phyloP scores from a whole-genome alignment of 2,888 invertebrate species.

The Lasioglossum zephyrum region DNA sequence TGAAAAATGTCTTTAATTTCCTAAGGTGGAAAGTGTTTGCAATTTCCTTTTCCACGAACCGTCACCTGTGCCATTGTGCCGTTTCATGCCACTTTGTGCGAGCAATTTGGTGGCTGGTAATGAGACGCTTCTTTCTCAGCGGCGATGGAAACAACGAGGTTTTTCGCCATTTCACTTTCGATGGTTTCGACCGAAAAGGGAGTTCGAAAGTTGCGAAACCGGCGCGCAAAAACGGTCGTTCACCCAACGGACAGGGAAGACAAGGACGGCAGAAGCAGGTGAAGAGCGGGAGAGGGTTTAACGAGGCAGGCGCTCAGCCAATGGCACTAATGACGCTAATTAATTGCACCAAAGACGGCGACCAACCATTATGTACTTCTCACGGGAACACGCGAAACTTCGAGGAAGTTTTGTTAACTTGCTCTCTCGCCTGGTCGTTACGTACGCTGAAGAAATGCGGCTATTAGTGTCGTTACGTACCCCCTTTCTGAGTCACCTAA shows the following conservation, averaged over 20 bases:
- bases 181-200: slow-evolving; percentile 3
- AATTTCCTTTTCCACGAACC: not conserved
- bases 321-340: slow-evolving; percentile 80
- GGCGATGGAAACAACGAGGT: not conserved
- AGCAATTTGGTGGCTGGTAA: not conserved
- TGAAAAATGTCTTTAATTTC: not conserved
- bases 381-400: slow-evolving; percentile 71
- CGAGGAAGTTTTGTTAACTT: slow-evolving; percentile 62
- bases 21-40: not conserved
- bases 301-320: slow-evolving; percentile 75
- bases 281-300: slow-evolving; percentile 67
- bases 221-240: slow-evolving; percentile 58
- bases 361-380: slow-evolving; percentile 71
- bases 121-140: not conserved
- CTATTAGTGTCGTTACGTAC: slow-evolving; percentile 26
- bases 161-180: slow-evolving; percentile 28
- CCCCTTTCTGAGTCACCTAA: not conserved
- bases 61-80: not conserved
- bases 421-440: slow-evolving; percentile 30
- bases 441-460: slow-evolving; percentile 26
- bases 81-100: not conserved
- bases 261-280: slow-evolving; percentile 38
- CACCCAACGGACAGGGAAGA: slow-evolving; percentile 34
- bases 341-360: slow-evolving; percentile 77
- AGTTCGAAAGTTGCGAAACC: slow-evolving; percentile 30